Percentiles rank a stretch among this genome's conserved stretches.
These are phyloP conservation scores for Helicoverpa zea DNA, from an alignment of 1,140 invertebrate species.

Conservation along the genomic window DNA sequence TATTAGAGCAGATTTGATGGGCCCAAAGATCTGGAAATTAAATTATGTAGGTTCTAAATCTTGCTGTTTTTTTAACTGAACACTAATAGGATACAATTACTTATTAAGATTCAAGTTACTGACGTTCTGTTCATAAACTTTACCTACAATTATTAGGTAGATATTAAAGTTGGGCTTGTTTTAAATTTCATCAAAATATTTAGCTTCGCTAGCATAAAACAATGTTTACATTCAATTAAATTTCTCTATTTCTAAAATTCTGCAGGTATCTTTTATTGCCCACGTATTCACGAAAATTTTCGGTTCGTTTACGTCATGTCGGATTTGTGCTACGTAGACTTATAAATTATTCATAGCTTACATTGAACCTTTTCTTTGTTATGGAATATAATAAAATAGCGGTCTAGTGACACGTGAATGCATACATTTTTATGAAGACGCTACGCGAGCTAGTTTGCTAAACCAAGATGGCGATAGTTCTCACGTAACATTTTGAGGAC, in stretches of 20 bases:
- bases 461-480: background rate
- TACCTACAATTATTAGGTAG: too few relatives aligned
- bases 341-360: constrained; percentile 65
- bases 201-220: background rate
- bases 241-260: constrained; percentile 1
- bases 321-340: constrained; percentile 58
- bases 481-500: background rate
- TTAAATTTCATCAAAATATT: background rate
- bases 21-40: too few relatives aligned
- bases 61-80: too few relatives aligned
- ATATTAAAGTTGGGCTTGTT: too few relatives aligned
- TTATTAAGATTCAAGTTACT: too few relatives aligned
- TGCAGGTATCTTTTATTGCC: background rate
- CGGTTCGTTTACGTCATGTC: constrained; percentile 64
- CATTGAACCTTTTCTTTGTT: constrained; percentile 58
- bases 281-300: constrained; percentile 48
- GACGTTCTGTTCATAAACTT: too few relatives aligned
- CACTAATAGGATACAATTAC: too few relatives aligned
- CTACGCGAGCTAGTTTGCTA: constrained; percentile 19
- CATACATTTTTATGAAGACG: constrained; percentile 41
- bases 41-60: too few relatives aligned
- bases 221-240: constrained; percentile 2
- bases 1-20: too few relatives aligned
- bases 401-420: constrained; percentile 44
- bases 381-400: constrained; percentile 51